These are phyloP conservation scores for Maniola jurtina DNA, from an alignment of 1,140 invertebrate species.

Conservation along the genomic window DNA sequence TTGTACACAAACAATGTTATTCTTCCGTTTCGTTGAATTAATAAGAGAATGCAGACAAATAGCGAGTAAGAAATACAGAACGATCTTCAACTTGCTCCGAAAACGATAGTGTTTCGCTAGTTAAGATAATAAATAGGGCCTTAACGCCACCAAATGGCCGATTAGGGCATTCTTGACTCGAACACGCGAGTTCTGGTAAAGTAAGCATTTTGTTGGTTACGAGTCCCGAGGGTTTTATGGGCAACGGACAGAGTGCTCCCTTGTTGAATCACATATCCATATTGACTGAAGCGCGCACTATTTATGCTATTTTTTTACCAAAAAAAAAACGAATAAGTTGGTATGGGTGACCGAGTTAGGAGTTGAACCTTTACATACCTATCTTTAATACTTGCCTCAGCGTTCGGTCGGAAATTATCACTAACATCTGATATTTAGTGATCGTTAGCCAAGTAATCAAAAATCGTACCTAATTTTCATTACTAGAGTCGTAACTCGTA, in stretches of 20 bases:
- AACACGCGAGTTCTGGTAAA: conserved; percentile 11
- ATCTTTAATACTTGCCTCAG: too few relatives aligned
- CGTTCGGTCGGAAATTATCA: too few relatives aligned
- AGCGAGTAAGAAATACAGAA: conserved; percentile 1
- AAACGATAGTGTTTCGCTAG: conserved; percentile 13
- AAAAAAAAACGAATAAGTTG: too few relatives aligned
- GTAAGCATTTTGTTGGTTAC: conserved; percentile 12
- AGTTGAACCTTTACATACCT: too few relatives aligned
- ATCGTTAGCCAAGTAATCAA: too few relatives aligned
- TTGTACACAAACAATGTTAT: not conserved
- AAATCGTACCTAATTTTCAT: too few relatives aligned
- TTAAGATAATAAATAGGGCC: conserved; percentile 14
- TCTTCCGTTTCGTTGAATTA: not conserved
- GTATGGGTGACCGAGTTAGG: too few relatives aligned
- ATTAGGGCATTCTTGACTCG: conserved; percentile 11
- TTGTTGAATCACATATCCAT: conserved; percentile 7
- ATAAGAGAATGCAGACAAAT: conserved; percentile 8
- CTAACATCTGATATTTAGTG: too few relatives aligned
- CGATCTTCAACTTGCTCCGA: conserved; percentile 7
- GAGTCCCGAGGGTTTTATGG: conserved; percentile 7
- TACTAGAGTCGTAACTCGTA: too few relatives aligned
- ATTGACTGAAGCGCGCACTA: not conserved
- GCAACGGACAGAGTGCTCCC: not conserved
- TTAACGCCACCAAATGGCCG: conserved; percentile 13
- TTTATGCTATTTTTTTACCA: not conserved